A percentile compares a stretch with the other conserved stretches of the same genome.
These are phyloP conservation scores for Sparus aurata DNA, from an alignment of 2,797 vertebrate species.

Conservation along the genomic window DNA sequence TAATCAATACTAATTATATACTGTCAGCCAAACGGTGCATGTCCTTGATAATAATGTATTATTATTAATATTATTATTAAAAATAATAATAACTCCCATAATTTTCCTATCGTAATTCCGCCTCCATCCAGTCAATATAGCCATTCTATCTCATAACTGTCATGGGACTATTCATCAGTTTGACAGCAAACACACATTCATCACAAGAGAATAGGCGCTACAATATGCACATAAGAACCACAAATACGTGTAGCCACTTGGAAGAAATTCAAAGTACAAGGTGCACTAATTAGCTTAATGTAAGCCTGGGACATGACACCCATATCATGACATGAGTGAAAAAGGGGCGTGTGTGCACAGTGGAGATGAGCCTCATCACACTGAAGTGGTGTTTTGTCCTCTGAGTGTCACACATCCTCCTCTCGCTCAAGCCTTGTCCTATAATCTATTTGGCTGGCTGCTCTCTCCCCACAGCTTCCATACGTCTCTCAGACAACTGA, in stretches of 20 bases:
- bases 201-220: constrained; percentile 8
- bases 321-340: constrained; percentile 26
- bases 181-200: constrained; percentile 34
- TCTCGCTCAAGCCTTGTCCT: constrained; percentile 46
- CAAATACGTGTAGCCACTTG: constrained; percentile 3
- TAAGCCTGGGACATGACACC: constrained; percentile 9
- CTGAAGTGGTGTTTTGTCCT: constrained; percentile 56
- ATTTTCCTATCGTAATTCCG: constrained; percentile 2
- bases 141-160: constrained; percentile 5
- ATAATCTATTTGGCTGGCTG: constrained; percentile 76
- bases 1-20: not conserved
- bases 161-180: constrained; percentile 47
- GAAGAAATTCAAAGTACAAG: constrained; percentile 12
- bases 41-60: too few relatives aligned
- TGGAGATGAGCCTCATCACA: constrained; percentile 48
- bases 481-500: constrained; percentile 13
- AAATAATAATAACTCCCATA: too few relatives aligned
- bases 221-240: not conserved
- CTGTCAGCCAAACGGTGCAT: not conserved
- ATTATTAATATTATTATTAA: too few relatives aligned
- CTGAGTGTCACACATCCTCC: not conserved
- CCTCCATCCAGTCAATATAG: not conserved
- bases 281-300: constrained; percentile 33
- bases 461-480: constrained; percentile 37
- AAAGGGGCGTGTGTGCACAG: not conserved